These are phyloP conservation scores for Drosophila serrata DNA, from an alignment of 1,140 invertebrate species.

Conservation along the genomic window DNA sequence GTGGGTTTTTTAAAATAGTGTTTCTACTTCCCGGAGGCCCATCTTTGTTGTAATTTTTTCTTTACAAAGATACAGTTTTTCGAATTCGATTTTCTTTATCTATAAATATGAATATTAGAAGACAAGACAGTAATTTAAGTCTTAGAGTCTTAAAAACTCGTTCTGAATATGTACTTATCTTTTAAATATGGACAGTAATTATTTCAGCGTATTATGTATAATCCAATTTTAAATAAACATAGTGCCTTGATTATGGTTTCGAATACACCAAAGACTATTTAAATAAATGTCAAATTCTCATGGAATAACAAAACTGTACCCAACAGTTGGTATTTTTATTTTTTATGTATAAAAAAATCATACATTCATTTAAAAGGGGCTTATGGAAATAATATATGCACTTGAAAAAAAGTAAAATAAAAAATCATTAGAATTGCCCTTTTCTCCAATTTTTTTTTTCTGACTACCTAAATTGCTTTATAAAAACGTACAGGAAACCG, in stretches of 20 bases:
- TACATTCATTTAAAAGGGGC: neutral
- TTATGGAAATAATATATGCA: neutral
- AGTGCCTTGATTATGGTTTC: no score
- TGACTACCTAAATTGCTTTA: neutral
- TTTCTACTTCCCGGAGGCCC: fast-evolving
- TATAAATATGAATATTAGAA: neutral
- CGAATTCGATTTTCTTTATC: neutral
- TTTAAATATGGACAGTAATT: no score
- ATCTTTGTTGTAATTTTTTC: neutral
- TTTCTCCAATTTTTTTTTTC: neutral
- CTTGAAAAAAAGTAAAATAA: no score
- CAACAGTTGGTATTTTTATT: neutral
- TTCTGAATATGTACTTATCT: no score
- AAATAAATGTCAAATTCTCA: neutral
- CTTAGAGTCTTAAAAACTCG: no score
- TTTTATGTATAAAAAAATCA: neutral
- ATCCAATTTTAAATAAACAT: no score
- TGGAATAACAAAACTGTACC: neutral
- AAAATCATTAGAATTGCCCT: no score
- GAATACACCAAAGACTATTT: no score
- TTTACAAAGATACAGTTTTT: no score
- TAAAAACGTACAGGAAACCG: no score
- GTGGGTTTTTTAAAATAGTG: neutral
- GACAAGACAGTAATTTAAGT: no score
- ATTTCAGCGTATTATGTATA: no score